Conservation (phyloP, 2,113 vertebrate genomes). For the Cyanoramphus novaezelandiae region DNA sequence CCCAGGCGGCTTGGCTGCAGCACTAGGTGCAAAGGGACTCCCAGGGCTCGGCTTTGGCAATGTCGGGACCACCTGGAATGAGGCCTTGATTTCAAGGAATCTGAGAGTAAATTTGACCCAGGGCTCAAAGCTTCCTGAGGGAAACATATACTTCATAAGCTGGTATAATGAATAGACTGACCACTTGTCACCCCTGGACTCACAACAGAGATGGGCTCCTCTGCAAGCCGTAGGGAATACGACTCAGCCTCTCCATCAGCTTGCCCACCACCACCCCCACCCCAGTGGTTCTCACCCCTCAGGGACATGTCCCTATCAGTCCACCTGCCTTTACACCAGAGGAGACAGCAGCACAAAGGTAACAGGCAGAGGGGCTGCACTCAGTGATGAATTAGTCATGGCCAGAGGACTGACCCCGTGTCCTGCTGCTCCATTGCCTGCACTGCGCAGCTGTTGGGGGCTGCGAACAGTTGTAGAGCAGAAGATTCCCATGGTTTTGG, state of each 20-base stretch:
- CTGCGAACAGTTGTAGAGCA: slow-evolving; percentile 32
- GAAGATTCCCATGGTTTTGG: slow-evolving; percentile 51
- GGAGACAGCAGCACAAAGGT: background rate
- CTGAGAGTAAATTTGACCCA: background rate
- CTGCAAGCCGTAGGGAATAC: rapidly evolving
- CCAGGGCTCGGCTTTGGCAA: rapidly evolving
- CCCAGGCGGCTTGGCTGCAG: background rate
- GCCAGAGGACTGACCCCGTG: background rate
- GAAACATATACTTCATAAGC: background rate
- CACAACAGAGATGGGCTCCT: background rate
- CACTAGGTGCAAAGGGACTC: background rate
- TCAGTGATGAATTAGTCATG: background rate
- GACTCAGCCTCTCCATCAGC: background rate
- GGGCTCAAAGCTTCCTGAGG: background rate
- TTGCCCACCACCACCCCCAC: background rate
- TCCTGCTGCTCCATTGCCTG: background rate
- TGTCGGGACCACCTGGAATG: rapidly evolving
- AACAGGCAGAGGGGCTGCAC: background rate
- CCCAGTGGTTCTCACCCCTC: rapidly evolving
- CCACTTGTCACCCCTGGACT: background rate
- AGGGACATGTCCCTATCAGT: background rate
- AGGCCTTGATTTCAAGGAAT: background rate
- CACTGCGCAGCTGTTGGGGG: background rate
- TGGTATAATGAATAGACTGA: rapidly evolving
- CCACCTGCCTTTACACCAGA: slow-evolving; percentile 9